These are phyloP conservation scores for Microcebus murinus DNA, from an alignment of 2,113 vertebrate species.

Conservation along the genomic window DNA sequence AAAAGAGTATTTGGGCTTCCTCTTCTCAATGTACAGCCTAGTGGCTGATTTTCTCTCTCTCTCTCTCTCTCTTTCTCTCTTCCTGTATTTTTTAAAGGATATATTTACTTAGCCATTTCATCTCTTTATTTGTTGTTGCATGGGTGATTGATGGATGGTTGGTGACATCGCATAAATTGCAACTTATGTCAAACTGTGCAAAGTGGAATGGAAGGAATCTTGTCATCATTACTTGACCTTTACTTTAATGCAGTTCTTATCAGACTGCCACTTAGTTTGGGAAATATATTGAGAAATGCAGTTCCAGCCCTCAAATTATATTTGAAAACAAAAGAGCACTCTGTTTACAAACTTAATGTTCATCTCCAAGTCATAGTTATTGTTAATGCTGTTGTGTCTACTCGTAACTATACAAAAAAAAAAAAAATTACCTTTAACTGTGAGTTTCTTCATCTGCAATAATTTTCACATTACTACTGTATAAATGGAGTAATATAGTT, in stretches of 20 bases:
- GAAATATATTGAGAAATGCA: not conserved
- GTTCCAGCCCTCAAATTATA: slow-evolving; percentile 3
- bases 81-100: not conserved
- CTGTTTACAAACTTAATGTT: not conserved
- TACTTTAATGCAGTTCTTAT: slow-evolving; percentile 10
- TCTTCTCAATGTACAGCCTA: not conserved
- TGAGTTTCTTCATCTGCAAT: not conserved
- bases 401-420: not conserved
- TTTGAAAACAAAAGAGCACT: not conserved
- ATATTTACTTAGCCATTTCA: slow-evolving; percentile 41
- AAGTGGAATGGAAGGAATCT: slow-evolving; percentile 49
- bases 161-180: not conserved
- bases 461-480: not conserved
- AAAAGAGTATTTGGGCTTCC: not conserved
- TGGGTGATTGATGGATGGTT: slow-evolving; percentile 46
- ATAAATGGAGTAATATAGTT: not conserved
- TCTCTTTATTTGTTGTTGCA: slow-evolving; percentile 12
- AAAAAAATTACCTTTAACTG: not conserved
- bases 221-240: slow-evolving; percentile 47
- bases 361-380: not conserved
- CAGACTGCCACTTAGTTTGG: not conserved
- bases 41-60: not conserved
- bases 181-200: slow-evolving; percentile 21
- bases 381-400: not conserved
- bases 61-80: no score